Percentiles rank a stretch among this genome's conserved stretches.
Evolutionary conservation across 2,888 invertebrate species (phyloP).

Genomic region (Arctia plantaginis): DNA sequence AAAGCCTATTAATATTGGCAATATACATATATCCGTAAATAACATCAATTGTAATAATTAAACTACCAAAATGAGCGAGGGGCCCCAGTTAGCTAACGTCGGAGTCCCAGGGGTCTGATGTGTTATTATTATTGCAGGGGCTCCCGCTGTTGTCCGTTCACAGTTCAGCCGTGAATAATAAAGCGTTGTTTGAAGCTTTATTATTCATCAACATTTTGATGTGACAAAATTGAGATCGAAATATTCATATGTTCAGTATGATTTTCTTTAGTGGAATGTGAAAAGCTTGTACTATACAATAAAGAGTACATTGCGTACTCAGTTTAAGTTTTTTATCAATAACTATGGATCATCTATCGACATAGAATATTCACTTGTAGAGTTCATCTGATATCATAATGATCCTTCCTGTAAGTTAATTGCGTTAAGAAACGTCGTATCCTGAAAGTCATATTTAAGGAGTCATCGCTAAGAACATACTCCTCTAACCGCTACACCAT

Average conservation of each 20-base stretch:
- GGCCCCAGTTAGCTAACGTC: slow-evolving; percentile 34
- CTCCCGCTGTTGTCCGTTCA: slow-evolving; percentile 22
- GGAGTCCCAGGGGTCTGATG: slow-evolving; percentile 35
- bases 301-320: not conserved
- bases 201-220: slow-evolving; percentile 19
- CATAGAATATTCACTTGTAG: too few species aligned
- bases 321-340: not conserved
- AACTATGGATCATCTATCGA: too few species aligned
- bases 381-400: too few species aligned
- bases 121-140: slow-evolving; percentile 45
- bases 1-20: not conserved
- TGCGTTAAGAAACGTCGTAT: not conserved
- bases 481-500: not conserved
- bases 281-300: too few species aligned
- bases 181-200: slow-evolving; percentile 24
- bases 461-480: not conserved
- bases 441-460: not conserved
- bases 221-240: slow-evolving; percentile 2
- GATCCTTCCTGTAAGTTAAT: too few species aligned
- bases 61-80: slow-evolving; percentile 37
- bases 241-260: not conserved
- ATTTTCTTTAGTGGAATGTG: too few species aligned
- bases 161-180: slow-evolving; percentile 37
- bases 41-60: slow-evolving; percentile 15
- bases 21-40: not conserved